Conservation (phyloP, 2,797 vertebrate species). For the Pachyuromys duprasi region DNA sequence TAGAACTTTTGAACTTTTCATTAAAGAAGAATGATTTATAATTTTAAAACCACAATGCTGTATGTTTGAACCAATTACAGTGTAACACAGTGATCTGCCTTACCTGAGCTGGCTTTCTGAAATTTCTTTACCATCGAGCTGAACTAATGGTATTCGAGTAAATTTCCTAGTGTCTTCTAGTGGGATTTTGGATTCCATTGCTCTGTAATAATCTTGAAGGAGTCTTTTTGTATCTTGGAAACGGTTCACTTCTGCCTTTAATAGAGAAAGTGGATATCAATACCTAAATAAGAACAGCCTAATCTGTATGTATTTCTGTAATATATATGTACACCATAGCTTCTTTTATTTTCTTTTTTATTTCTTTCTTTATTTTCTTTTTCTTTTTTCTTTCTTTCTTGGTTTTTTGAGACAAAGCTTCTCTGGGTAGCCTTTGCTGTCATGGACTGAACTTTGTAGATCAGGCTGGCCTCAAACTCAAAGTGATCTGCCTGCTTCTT, state of each 20-base stretch:
- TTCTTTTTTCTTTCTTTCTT: too few relatives aligned
- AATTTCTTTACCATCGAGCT: constrained; percentile 76
- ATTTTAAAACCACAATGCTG: not conserved
- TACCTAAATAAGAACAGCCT: constrained; percentile 30
- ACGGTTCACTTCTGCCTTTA: constrained; percentile 93
- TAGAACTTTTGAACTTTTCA: constrained; percentile 31
- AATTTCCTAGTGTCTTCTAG: constrained; percentile 81
- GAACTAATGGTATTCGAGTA: constrained; percentile 88
- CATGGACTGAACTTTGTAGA: too few relatives aligned
- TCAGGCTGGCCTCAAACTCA: too few relatives aligned
- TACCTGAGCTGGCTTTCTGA: constrained; percentile 75
- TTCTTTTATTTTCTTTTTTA: too few relatives aligned
- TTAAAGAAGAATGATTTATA: not conserved
- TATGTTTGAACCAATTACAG: not conserved
- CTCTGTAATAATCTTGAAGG: constrained; percentile 92
- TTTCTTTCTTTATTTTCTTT: too few relatives aligned
- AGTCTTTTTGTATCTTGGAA: constrained; percentile 92
- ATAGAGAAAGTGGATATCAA: constrained; percentile 56
- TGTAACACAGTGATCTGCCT: not conserved
- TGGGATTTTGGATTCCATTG: constrained; percentile 88
- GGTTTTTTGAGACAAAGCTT: too few relatives aligned
- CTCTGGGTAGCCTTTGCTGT: too few relatives aligned
- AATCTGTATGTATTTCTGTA: not conserved
- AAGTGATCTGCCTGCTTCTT: too few relatives aligned
- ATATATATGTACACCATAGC: not conserved